Conservation (phyloP, 2,113 vertebrate genomes). For the Orthochromis indermauri region DNA sequence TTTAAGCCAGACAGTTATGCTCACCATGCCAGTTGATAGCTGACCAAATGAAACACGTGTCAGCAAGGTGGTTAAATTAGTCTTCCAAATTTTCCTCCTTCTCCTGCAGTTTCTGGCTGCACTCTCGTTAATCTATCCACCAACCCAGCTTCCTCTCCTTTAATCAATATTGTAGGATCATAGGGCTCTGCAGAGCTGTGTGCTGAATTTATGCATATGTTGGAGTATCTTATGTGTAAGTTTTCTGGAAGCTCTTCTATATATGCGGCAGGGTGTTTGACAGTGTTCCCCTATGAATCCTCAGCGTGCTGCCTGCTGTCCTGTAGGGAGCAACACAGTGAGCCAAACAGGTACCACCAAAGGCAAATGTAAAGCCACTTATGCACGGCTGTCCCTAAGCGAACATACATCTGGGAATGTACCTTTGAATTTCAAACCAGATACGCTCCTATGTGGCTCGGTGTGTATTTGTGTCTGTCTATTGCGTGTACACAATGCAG, state of each 20-base stretch:
- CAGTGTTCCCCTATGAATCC: neutral
- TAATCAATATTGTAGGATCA: neutral
- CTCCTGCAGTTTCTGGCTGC: neutral
- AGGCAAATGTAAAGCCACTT: neutral
- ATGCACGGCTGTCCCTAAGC: neutral
- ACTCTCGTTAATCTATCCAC: neutral
- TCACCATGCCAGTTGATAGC: neutral
- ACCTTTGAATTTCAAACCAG: neutral
- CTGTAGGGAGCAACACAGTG: neutral
- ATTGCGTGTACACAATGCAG: conserved; percentile 30
- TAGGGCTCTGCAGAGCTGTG: neutral
- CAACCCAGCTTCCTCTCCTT: neutral
- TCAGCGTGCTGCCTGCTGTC: neutral
- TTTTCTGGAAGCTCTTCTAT: neutral
- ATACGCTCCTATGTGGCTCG: neutral
- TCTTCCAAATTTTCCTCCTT: neutral
- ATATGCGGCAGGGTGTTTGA: neutral
- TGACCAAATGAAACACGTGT: neutral
- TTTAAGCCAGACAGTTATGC: neutral
- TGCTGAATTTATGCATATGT: neutral
- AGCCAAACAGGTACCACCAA: neutral
- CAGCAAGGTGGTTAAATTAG: neutral
- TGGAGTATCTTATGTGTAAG: neutral
- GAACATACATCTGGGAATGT: neutral
- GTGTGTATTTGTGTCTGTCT: conserved; percentile 7